Base-by-base conservation (phyloP, 2,888 invertebrate species). In the Gryllus longicercus region DNA sequence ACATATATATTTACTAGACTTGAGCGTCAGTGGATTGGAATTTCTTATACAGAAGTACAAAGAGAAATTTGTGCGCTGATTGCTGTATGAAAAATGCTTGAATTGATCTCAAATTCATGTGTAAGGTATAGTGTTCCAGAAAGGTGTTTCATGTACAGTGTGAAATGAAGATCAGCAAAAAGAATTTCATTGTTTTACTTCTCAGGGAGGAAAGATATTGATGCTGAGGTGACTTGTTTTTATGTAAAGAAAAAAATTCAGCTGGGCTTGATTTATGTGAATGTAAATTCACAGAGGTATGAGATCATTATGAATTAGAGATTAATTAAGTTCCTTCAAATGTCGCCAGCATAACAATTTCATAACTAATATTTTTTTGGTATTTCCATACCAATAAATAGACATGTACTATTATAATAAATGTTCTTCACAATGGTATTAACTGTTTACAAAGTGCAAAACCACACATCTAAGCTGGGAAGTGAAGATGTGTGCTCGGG, bases 401-500 rank as follows among this genome's bases (percentile, higher is more conserved):
- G 63, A 63, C 63, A 63, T 18, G 14, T 38, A 63, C 16, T 63
- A 63, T 12, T 63, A 63, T 63, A 63, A 63, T 38, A 38, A 38
- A 38, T n/a, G 16, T 63, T 63, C 63, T 18, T 63, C 63, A 63
- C 63, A 63, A n/a, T n/a, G 63, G 63, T 63, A 63, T 63, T 14
- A 63, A 63, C n/a, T n/a, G 63, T 63, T 63, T 63, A n/a, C 63
- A 63, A 63, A 63, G 63, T 63, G 63, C 63, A 63, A 63, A 63
- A 63, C 63, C n/a, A 63, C 63, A 63, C 63, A 63, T 63, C 16
- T 63, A 63, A 63, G 63, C 63, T 63, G 63, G 63, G 63, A 63
- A 63, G 63, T 63, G 63, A n/a, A 63, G 63, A 63, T 18, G 63
- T 14, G 14, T 63, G 63, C 63, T 63, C 63, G 63, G n/a, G n/a